Conservation (phyloP, 2,888 invertebrate species). For the Spisula solida region DNA sequence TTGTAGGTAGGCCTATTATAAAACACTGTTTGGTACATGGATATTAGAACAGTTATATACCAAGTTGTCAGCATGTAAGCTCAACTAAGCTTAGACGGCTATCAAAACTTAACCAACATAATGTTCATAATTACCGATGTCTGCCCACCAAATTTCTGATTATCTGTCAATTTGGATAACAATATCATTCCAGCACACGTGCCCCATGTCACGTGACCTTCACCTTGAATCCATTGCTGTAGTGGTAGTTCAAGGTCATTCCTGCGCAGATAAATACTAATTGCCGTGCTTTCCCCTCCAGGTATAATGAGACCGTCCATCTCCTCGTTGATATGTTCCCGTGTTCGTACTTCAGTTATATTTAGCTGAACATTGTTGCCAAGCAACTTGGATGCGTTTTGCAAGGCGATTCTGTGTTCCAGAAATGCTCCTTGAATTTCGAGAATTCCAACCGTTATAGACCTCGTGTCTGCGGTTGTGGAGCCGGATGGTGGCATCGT, state of each 20-base stretch:
- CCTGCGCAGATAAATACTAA: conserved; percentile 81
- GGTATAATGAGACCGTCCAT: conserved; percentile 84
- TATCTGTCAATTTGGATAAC: conserved; percentile 79
- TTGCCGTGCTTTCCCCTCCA: conserved; percentile 86
- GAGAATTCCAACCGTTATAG: conserved; percentile 80
- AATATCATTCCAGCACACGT: conserved; percentile 85
- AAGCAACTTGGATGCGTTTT: conserved; percentile 68
- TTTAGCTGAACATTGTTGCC: conserved; percentile 55
- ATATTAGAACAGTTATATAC: too few species aligned
- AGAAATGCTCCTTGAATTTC: conserved; percentile 85
- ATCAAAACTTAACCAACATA: too few species aligned
- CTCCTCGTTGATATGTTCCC: conserved; percentile 69
- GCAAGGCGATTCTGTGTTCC: conserved; percentile 81
- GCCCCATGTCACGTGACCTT: conserved; percentile 82
- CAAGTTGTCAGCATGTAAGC: too few species aligned
- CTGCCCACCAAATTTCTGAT: conserved; percentile 83
- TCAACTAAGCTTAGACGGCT: too few species aligned
- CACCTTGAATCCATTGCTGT: conserved; percentile 76
- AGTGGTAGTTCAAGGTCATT: conserved; percentile 80
- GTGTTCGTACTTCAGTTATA: conserved; percentile 75
- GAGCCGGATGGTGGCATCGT: conserved; percentile 29
- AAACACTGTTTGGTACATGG: too few species aligned
- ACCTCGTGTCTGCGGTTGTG: not conserved
- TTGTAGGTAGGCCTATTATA: too few species aligned
- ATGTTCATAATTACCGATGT: conserved; percentile 71